These are phyloP conservation scores for Coregonus clupeaformis DNA, from an alignment of 2,113 vertebrate species.

Conservation along the genomic window DNA sequence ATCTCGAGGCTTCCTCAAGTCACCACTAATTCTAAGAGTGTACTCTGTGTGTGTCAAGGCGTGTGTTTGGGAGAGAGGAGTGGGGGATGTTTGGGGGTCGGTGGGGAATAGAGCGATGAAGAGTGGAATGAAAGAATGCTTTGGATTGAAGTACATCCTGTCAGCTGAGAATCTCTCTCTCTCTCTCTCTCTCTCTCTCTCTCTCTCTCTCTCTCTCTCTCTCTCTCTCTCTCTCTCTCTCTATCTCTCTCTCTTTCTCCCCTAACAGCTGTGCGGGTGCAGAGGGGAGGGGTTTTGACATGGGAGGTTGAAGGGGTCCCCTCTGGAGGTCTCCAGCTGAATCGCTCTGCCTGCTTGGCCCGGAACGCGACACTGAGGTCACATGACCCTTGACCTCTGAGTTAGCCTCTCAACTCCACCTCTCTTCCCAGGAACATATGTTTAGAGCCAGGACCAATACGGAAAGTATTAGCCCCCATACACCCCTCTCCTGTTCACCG, in stretches of 20 bases:
- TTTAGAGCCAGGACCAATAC: slow-evolving; percentile 41
- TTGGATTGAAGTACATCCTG: slow-evolving; percentile 59
- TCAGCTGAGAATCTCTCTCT: slow-evolving; percentile 46
- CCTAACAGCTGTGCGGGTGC: slow-evolving; percentile 38
- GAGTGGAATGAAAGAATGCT: slow-evolving; percentile 33
- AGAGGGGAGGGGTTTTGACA: slow-evolving; percentile 39
- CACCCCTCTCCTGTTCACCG: not conserved
- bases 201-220: slow-evolving; percentile 8
- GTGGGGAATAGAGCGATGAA: slow-evolving; percentile 3
- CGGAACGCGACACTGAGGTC: slow-evolving; percentile 50
- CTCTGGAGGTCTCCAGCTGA: slow-evolving; percentile 56
- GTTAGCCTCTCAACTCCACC: slow-evolving; percentile 60
- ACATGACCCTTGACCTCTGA: slow-evolving; percentile 43
- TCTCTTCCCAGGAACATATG: slow-evolving; percentile 54
- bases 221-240: slow-evolving; percentile 9
- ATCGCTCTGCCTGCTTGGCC: slow-evolving; percentile 32
- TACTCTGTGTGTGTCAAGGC: too few relatives aligned
- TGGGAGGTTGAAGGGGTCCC: slow-evolving; percentile 15
- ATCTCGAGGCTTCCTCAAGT: too few relatives aligned
- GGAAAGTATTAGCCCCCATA: slow-evolving; percentile 64
- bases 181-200: slow-evolving; percentile 5
- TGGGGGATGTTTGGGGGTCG: not conserved
- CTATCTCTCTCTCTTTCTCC: slow-evolving; percentile 12
- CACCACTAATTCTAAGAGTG: not conserved
- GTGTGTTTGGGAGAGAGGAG: not conserved